A percentile compares a stretch with the other conserved stretches of the same genome.
Conservation (phyloP, 2,888 invertebrate genomes). For the Acrocyrtus sp. region DNA sequence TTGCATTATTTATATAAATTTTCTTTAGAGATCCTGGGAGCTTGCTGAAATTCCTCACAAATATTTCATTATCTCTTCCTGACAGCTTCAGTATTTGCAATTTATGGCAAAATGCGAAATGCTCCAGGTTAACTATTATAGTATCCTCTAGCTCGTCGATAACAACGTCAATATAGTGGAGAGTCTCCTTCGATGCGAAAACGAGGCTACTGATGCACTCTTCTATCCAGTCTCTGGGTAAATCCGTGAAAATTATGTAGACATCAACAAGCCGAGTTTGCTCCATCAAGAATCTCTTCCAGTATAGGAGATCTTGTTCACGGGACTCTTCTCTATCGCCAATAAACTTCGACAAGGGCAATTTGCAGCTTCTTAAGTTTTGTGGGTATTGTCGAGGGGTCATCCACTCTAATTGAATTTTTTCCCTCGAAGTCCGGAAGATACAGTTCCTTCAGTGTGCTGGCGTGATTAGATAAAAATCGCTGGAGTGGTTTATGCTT, state of each 20-base stretch:
- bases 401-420: background rate
- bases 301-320: slow-evolving; percentile 19
- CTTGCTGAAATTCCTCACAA: slow-evolving; percentile 30
- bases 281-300: slow-evolving; percentile 23
- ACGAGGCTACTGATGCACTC: background rate
- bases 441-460: slow-evolving; percentile 29
- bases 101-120: slow-evolving; percentile 37
- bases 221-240: slow-evolving; percentile 16
- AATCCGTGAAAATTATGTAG: slow-evolving; percentile 14
- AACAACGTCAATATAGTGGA: slow-evolving; percentile 18
- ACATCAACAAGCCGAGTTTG: slow-evolving; percentile 23
- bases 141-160: slow-evolving; percentile 22
- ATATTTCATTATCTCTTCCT: slow-evolving; percentile 17
- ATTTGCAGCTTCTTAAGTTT: slow-evolving; percentile 23
- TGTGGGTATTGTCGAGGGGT: slow-evolving; percentile 1
- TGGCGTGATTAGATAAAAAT: slow-evolving; percentile 35
- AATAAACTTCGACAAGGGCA: slow-evolving; percentile 12
- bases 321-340: slow-evolving; percentile 38
- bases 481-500: slow-evolving; percentile 34
- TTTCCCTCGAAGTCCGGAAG: slow-evolving; percentile 51
- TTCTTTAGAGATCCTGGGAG: slow-evolving; percentile 35
- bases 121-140: slow-evolving; percentile 23
- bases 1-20: slow-evolving; percentile 15
- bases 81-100: slow-evolving; percentile 31
- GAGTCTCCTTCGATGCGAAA: slow-evolving; percentile 15